Conservation (phyloP, 2,797 vertebrate genomes). For the Leucoraja ocellata region DNA sequence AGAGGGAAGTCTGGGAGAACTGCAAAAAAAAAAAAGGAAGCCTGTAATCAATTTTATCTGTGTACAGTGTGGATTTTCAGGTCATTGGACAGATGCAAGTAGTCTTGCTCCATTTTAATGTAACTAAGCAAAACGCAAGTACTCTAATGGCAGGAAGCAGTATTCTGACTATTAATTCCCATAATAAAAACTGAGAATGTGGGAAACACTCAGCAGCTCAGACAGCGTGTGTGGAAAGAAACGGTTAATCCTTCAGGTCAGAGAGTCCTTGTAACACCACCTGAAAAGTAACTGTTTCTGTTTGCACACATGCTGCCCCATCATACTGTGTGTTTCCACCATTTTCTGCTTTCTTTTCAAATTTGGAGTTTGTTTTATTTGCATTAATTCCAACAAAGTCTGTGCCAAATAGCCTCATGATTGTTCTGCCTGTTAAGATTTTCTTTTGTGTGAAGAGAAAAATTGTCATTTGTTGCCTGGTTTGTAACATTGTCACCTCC, state of each 20-base stretch:
- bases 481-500: too few relatives aligned
- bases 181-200: neutral
- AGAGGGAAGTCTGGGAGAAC: neutral
- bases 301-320: too few relatives aligned
- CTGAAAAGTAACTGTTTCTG: too few relatives aligned
- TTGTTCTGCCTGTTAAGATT: neutral
- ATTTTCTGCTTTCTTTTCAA: too few relatives aligned
- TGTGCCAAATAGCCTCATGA: neutral
- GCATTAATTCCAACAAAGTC: neutral
- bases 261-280: too few relatives aligned
- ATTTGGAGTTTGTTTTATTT: too few relatives aligned
- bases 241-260: too few relatives aligned
- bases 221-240: too few relatives aligned
- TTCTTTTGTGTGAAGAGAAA: neutral
- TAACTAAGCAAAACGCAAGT: neutral
- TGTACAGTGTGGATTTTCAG: neutral
- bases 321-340: too few relatives aligned
- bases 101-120: neutral
- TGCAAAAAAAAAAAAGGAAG: neutral
- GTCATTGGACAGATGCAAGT: neutral
- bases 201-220: too few relatives aligned
- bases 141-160: neutral
- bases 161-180: neutral
- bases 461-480: neutral
- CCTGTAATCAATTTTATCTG: too few relatives aligned